A percentile compares a stretch with the other conserved stretches of the same genome.
Conservation (phyloP, 2,888 invertebrate species). For the Lymantria monacha region DNA sequence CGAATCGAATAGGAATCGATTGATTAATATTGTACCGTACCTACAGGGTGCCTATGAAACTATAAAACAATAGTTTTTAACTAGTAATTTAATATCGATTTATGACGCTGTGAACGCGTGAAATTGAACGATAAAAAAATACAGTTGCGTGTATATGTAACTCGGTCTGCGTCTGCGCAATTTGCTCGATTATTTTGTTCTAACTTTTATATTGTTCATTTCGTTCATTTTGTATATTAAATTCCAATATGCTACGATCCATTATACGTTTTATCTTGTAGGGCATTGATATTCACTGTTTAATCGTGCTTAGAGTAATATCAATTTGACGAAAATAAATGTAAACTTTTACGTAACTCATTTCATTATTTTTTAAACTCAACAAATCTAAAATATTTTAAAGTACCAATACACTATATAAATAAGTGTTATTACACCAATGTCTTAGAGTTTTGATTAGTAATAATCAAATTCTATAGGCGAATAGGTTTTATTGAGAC, state of each 20-base stretch:
- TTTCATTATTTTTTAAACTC: too few species aligned
- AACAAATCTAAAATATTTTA: too few species aligned
- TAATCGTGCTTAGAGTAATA: background rate
- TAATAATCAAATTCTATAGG: too few species aligned
- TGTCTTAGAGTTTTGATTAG: too few species aligned
- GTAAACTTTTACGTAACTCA: too few species aligned
- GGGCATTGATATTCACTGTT: background rate
- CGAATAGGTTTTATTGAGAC: too few species aligned
- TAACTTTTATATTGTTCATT: conserved; percentile 18
- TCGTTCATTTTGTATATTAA: conserved; percentile 31
- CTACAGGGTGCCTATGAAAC: conserved; percentile 34
- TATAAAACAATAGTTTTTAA: conserved; percentile 27
- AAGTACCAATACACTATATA: too few species aligned
- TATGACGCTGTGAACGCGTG: conserved; percentile 8
- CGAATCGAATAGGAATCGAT: conserved; percentile 30
- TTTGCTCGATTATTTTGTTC: conserved; percentile 9
- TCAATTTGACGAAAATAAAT: too few species aligned
- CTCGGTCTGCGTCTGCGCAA: conserved; percentile 4
- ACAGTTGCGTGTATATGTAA: conserved; percentile 10
- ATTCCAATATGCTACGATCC: conserved; percentile 18
- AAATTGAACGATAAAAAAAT: conserved; percentile 3
- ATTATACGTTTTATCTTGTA: conserved; percentile 18
- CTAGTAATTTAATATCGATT: conserved; percentile 31
- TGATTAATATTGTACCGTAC: conserved; percentile 18
- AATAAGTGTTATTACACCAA: too few species aligned